Conservation (phyloP, 1,140 invertebrate species). For the Drosophila micromelanica region DNA sequence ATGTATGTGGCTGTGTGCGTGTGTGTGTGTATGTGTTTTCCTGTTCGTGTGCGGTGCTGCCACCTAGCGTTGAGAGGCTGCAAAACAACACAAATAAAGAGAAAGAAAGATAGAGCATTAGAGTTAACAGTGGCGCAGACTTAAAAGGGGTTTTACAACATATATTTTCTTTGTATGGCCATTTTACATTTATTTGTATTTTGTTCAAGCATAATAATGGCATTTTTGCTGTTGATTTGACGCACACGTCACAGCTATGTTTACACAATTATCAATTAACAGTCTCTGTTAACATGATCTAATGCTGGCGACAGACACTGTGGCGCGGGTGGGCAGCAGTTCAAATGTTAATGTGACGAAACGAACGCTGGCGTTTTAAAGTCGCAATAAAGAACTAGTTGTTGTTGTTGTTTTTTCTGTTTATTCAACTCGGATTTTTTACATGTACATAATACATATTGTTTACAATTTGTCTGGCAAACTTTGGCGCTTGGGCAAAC, state of each 20-base stretch:
- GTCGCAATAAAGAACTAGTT: slow-evolving; percentile 70
- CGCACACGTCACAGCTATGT: slow-evolving; percentile 5
- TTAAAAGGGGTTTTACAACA: not conserved
- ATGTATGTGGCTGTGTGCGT: slow-evolving; percentile 25
- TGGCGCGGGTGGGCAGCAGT: slow-evolving; percentile 36
- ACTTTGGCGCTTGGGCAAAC: slow-evolving; percentile 47
- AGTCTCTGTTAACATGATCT: not conserved
- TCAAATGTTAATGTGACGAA: slow-evolving; percentile 77
- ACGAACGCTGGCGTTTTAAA: slow-evolving; percentile 46
- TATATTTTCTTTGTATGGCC: not conserved
- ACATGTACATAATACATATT: slow-evolving; percentile 50
- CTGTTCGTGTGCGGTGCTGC: slow-evolving; percentile 12
- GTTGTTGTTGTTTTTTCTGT: slow-evolving; percentile 19
- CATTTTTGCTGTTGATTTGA: not conserved
- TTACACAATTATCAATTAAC: not conserved
- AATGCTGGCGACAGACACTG: slow-evolving; percentile 33
- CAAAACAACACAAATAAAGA: slow-evolving; percentile 26
- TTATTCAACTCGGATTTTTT: slow-evolving; percentile 57
- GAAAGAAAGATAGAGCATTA: slow-evolving; percentile 15
- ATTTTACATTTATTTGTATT: not conserved
- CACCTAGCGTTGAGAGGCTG: slow-evolving; percentile 47
- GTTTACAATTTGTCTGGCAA: slow-evolving; percentile 71
- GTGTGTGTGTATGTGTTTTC: slow-evolving; percentile 8
- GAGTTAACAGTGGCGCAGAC: not conserved
- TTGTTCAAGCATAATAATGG: not conserved